These are phyloP conservation scores for Agonopterix arenella DNA, from an alignment of 2,888 invertebrate genomes.

Conservation along the genomic window DNA sequence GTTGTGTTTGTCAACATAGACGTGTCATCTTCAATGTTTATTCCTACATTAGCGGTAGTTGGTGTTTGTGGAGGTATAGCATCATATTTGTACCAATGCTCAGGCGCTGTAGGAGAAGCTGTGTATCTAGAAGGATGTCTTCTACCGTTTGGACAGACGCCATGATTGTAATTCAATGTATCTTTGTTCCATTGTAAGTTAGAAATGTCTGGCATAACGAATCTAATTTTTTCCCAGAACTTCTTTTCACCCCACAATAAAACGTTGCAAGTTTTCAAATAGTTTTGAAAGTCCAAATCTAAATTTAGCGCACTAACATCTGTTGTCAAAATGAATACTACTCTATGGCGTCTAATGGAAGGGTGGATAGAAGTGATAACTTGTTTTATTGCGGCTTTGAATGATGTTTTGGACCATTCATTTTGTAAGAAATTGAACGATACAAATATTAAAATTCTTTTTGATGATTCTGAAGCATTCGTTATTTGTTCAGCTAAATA, in stretches of 20 bases:
- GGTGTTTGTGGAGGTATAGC: constrained; percentile 76
- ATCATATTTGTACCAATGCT: constrained; percentile 83
- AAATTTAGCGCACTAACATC: constrained; percentile 84
- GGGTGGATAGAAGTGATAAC: constrained; percentile 81
- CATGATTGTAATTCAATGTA: constrained; percentile 71
- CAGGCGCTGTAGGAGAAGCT: constrained; percentile 83
- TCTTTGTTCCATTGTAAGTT: constrained; percentile 80
- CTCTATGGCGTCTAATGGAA: constrained; percentile 78
- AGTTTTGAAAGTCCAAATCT: constrained; percentile 85
- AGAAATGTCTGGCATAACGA: constrained; percentile 86
- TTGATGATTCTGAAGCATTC: constrained; percentile 79
- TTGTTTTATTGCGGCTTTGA: constrained; percentile 87
- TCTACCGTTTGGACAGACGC: constrained; percentile 73
- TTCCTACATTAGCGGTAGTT: constrained; percentile 67
- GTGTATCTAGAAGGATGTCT: constrained; percentile 81
- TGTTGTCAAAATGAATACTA: constrained; percentile 71
- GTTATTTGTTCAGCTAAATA: constrained; percentile 79
- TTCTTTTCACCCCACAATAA: constrained; percentile 88
- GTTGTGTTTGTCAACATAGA: constrained; percentile 79
- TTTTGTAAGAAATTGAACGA: constrained; percentile 88
- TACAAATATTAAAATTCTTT: constrained; percentile 86
- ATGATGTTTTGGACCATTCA: constrained; percentile 90
- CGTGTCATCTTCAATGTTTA: constrained; percentile 77
- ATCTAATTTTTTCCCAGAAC: constrained; percentile 93
- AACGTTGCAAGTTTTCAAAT: constrained; percentile 83